Percentiles rank a stretch among this genome's conserved stretches.
Evolutionary conservation across 2,888 invertebrate species (phyloP).

Genomic region (Acronicta aceris): DNA sequence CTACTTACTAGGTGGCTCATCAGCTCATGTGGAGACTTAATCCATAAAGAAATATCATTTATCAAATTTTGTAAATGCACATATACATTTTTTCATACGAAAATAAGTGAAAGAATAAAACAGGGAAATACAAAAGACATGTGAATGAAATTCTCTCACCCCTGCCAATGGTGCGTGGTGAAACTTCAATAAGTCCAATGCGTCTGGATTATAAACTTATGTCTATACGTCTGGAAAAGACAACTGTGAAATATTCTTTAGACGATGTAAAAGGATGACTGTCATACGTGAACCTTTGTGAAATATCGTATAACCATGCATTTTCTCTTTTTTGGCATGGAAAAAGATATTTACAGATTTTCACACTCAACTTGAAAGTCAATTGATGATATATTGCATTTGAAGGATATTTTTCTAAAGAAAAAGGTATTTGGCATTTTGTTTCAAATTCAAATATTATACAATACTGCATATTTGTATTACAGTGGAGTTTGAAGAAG

Average conservation of each 20-base stretch:
- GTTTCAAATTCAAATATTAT: too few relatives aligned
- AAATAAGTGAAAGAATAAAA: constrained; percentile 55
- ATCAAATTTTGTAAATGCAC: constrained; percentile 29
- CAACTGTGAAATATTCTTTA: constrained; percentile 41
- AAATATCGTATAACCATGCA: constrained; percentile 4
- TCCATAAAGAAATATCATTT: too few relatives aligned
- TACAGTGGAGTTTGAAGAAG: too few relatives aligned
- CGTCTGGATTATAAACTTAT: constrained; percentile 79
- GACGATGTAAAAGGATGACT: constrained; percentile 28
- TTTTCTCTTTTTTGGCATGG: not conserved
- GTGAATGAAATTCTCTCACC: constrained; percentile 70
- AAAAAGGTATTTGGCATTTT: too few relatives aligned
- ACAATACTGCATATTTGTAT: too few relatives aligned
- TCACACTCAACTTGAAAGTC: not conserved
- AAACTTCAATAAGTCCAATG: constrained; percentile 72
- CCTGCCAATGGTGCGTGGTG: constrained; percentile 76
- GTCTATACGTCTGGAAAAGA: constrained; percentile 40
- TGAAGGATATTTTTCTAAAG: too few relatives aligned
- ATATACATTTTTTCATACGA: constrained; percentile 5
- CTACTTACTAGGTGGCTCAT: too few relatives aligned
- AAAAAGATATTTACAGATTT: not conserved
- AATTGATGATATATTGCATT: not conserved
- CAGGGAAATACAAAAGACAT: constrained; percentile 74
- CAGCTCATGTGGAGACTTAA: too few relatives aligned
- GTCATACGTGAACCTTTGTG: constrained; percentile 12